Conservation (phyloP, 92 coral and sea anemone genomes). For the Desmophyllum pertusum region DNA sequence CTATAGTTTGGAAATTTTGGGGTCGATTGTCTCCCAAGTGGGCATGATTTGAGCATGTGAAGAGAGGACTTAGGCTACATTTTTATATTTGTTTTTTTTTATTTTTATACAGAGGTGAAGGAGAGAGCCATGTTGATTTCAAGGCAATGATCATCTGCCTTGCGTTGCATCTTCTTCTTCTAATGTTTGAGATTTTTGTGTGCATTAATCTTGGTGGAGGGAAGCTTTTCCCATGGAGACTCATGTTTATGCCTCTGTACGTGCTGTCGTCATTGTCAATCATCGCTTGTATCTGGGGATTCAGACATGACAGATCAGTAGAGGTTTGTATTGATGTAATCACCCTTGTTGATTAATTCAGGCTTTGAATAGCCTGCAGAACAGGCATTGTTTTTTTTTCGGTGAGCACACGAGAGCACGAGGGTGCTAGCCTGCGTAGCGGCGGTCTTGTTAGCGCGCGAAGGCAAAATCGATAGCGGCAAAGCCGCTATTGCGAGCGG, state of each 20-base stretch:
- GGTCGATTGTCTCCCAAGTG: no score
- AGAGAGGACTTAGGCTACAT: no score
- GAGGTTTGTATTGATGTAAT: constrained; percentile 67
- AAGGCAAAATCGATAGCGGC: no score
- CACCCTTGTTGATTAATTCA: not conserved
- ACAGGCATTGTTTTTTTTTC: no score
- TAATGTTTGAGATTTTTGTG: constrained; percentile 90
- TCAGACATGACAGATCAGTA: constrained; percentile 97
- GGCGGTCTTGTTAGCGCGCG: no score
- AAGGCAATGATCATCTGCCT: constrained; percentile 97
- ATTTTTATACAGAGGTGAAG: constrained; percentile 82
- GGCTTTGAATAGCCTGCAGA: no score
- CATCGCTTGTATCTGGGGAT: constrained; percentile 98
- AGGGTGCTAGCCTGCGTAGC: no score
- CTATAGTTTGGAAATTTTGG: no score
- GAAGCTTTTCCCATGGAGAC: constrained; percentile 80
- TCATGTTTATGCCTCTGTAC: constrained; percentile 94
- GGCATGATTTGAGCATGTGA: no score
- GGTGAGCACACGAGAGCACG: no score
- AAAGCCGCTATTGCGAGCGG: no score
- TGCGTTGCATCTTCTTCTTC: constrained; percentile 80
- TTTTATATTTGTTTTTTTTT: not conserved
- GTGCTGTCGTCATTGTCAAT: constrained; percentile 88
- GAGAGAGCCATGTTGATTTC: constrained; percentile 90
- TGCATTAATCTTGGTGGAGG: constrained; percentile 83